phyloP scores from a whole-genome alignment of 92 coral and sea anemone species.

The Desmophyllum pertusum region DNA sequence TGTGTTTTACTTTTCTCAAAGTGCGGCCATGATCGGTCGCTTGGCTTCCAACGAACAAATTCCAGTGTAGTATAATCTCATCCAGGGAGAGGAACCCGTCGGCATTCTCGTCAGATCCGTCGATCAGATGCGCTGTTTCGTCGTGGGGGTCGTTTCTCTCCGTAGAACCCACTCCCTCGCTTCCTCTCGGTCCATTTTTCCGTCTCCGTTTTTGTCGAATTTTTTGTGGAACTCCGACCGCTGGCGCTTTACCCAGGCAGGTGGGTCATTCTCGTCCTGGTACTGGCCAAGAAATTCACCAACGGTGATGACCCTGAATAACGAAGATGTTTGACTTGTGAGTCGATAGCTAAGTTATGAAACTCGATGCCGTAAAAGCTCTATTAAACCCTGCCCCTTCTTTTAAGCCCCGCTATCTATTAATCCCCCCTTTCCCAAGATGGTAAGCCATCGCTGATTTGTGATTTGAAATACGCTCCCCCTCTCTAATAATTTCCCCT shows the following conservation, averaged over 20 bases:
- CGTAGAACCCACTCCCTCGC: conserved; percentile 91
- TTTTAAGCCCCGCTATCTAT: too few species aligned
- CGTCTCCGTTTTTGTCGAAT: conserved; percentile 91
- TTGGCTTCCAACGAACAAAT: conserved; percentile 94
- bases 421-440: too few species aligned
- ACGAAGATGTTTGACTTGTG: neutral
- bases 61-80: conserved; percentile 92
- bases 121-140: conserved; percentile 94
- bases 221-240: conserved; percentile 79
- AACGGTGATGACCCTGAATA: conserved; percentile 73
- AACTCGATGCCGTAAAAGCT: too few species aligned
- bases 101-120: conserved; percentile 96
- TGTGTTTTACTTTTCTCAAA: conserved; percentile 79
- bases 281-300: conserved; percentile 96
- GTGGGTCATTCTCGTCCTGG: conserved; percentile 75
- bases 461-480: too few species aligned
- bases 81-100: conserved; percentile 85
- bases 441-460: too few species aligned
- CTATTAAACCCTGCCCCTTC: too few species aligned
- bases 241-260: conserved; percentile 93
- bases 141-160: conserved; percentile 85
- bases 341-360: too few species aligned
- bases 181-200: conserved; percentile 91
- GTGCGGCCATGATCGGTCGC: conserved; percentile 99
- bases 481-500: too few species aligned